These are phyloP conservation scores for Pseudomyrmex pallidus DNA, from an alignment of 1,140 invertebrate genomes.

Conservation along the genomic window DNA sequence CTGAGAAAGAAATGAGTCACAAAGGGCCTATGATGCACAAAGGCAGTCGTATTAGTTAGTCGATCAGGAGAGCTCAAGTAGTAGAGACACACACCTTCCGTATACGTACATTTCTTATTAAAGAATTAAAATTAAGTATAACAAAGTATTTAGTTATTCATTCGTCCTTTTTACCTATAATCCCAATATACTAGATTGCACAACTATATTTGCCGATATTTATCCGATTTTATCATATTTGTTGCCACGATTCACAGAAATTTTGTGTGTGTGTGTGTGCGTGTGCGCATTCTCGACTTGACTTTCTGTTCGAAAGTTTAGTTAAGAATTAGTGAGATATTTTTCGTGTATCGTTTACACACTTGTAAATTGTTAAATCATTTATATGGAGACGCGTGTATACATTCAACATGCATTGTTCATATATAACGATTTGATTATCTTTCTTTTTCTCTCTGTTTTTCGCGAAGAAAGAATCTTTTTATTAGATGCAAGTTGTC, in stretches of 20 bases:
- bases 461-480: background rate
- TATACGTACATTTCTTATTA: too few species aligned
- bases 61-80: too few species aligned
- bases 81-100: too few species aligned
- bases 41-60: too few species aligned
- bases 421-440: background rate
- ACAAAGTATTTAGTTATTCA: too few species aligned
- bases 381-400: background rate
- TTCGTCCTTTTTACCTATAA: too few species aligned
- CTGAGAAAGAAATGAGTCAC: too few species aligned
- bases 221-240: conserved; percentile 20
- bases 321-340: conserved; percentile 35
- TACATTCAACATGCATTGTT: conserved; percentile 17
- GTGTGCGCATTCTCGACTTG: conserved; percentile 12
- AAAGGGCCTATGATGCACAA: too few species aligned
- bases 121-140: too few species aligned
- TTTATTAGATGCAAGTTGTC: conserved; percentile 14
- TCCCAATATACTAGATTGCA: conserved; percentile 31
- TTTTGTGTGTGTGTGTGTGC: too few species aligned
- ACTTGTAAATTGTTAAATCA: conserved; percentile 20
- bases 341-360: conserved; percentile 20
- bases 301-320: conserved; percentile 44
- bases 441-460: too few species aligned
- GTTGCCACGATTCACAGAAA: background rate
- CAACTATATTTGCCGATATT: background rate